Base-by-base conservation (phyloP, 2,797 vertebrate species). In the Malacoraja senta region DNA sequence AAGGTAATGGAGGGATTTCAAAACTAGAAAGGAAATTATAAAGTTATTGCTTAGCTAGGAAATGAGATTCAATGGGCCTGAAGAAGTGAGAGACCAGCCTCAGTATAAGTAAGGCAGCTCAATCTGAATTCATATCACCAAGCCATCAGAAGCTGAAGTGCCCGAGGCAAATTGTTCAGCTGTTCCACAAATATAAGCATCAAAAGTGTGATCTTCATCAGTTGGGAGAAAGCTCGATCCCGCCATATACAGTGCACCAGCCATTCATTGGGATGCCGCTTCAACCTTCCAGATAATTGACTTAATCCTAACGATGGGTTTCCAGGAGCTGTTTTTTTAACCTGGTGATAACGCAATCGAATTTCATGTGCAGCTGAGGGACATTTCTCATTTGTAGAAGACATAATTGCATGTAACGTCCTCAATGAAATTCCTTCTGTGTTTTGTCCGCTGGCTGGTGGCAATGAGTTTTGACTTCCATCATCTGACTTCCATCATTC, bases 321-420 rank as follows among this genome's bases (percentile, higher is more conserved):
- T 79, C 74, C 1, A 93, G 94, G 10, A 93, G 17, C 19, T 94
- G 7, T 93, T 95, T 93, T 95, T 94, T 93, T 94, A 58, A 93
- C 84, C 32, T 91, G 44, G 32, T 21, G 17, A 21, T 93, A 19
- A 77, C 88, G 26, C 19, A 93, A 44, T 93, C 83, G 65, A 95
- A 94, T 91, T 26, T 32, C 1, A 91, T 93, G 35, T 17, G 79
- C 94, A 92, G 58, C 93, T 2, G 7, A 93, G 78, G 93, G 38
- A 93, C 93, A 61, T 29, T 53, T 71, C 58, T 86, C 61, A 86
- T 76, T 93, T 93, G 53, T 35, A 17, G 80, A 94, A 21, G 26
- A 78, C 15, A 0, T 0, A 92, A 93, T 79, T 90, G 83, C n/a
- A 15, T 72, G 58, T 92, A 21, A 83, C 29, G 88, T 29, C 93